Evolutionary conservation across 2,113 vertebrate genomes (phyloP).

Genomic region (Podarcis muralis): DNA sequence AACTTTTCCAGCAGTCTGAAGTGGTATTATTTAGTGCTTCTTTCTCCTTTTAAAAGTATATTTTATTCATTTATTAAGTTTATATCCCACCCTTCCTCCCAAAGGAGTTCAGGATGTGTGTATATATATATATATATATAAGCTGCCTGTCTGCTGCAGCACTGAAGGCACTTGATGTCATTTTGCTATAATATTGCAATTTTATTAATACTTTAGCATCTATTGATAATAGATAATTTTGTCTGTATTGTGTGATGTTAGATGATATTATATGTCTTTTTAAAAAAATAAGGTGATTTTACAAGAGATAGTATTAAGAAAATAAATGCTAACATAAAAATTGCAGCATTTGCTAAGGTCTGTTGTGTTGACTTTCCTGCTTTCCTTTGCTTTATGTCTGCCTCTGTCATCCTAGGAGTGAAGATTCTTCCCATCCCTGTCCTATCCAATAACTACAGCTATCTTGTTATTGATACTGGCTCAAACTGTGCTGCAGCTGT

Average conservation of each 20-base stretch:
- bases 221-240: neutral
- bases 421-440: slow-evolving; percentile 95
- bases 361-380: neutral
- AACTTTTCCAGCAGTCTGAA: neutral
- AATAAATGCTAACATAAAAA: neutral
- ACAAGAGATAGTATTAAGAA: neutral
- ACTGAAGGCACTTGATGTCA: neutral
- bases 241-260: neutral
- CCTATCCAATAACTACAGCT: slow-evolving; percentile 96
- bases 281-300: no score
- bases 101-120: no score
- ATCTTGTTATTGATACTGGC: slow-evolving; percentile 89
- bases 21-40: no score
- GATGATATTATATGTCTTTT: neutral
- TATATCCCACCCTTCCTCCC: neutral
- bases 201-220: neutral
- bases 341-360: no score
- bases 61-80: neutral
- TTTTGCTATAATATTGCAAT: neutral
- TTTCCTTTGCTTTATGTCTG: neutral
- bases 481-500: slow-evolving; percentile 84
- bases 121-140: no score
- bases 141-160: neutral
- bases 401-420: slow-evolving; percentile 75
- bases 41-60: neutral